Evolutionary conservation across 92 coral and sea anemone species (phyloP), one percentile per base, ranked within the genome.

Genomic region (Phenganax subtilis): DNA sequence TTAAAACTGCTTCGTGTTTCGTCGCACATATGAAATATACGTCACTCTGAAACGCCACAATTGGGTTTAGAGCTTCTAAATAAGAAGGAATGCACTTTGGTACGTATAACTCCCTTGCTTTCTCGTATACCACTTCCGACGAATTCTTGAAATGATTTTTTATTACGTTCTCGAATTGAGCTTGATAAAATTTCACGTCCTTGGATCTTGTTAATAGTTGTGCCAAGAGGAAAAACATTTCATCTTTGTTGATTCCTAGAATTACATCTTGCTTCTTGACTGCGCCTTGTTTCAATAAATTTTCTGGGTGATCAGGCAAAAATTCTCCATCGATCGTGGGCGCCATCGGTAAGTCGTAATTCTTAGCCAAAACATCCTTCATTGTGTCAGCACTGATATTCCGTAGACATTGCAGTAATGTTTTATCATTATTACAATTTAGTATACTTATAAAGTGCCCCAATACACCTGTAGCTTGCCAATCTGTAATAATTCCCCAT

Each of bases 161-260:
- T 11, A 77, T 53, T 8, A 5, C 7, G 25, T 51, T 29, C 25
- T 73, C 25, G 28, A 73, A 73, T 0, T 6, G 31, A 51, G 31
- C 8, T 25, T 51, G 31, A 6, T 30, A 29, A 73, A 73, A 73
- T 51, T 29, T 73, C 25, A 73, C 54, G 58, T 73, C 25, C 52
- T 59, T 73, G 6, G 77, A 51, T 6, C 1, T 31, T 62, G 15
- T 16, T 37, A 77, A 65, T 15, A 77, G 52, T 14, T 12, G 3
- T 44, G 9, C 55, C 11, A 4, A 14, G 16, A 3, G 6, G 10
- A 62, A 47, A 44, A 77, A 77, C 55, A 17, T 51, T 59, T 77
- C 82, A 61, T 77, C 82, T 77, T 77, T 77, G 9, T n/a, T 59
- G n/a, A 77, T 51, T 77, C 82, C 82, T 28, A 77, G 62, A 31